Conservation (phyloP, 2,888 invertebrate genomes). For the Adineta ricciae region DNA sequence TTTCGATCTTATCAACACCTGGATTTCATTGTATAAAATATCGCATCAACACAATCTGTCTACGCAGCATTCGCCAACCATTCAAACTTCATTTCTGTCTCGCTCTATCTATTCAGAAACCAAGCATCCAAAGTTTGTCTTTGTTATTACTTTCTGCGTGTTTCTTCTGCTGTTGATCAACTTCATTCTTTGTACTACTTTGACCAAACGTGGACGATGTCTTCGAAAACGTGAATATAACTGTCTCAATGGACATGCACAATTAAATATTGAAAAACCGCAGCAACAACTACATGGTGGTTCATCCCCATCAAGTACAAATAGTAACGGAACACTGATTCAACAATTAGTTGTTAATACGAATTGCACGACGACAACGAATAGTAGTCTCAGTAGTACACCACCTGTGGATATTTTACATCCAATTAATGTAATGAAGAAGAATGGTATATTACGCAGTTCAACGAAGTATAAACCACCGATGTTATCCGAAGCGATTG, state of each 20-base stretch:
- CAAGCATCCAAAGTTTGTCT: neutral
- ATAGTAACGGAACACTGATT: neutral
- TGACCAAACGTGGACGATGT: neutral
- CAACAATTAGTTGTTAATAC: constrained; percentile 4
- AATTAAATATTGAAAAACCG: neutral
- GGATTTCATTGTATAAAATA: neutral
- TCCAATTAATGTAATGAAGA: neutral
- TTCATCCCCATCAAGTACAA: neutral
- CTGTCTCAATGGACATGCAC: neutral
- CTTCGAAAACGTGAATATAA: neutral
- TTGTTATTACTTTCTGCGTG: neutral
- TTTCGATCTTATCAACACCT: neutral
- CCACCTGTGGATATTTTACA: neutral
- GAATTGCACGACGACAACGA: neutral
- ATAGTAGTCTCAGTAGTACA: neutral
- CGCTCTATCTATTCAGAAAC: neutral
- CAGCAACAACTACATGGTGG: neutral
- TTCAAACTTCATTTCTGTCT: neutral
- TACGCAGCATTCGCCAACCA: neutral
- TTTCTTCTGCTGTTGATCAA: neutral
- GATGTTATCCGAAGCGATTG: neutral
- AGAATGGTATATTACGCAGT: neutral
- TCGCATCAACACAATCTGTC: neutral
- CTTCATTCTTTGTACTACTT: neutral
- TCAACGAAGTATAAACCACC: neutral